phyloP scores from a whole-genome alignment of 2,797 vertebrate species.

The Scolopax bukidnonensis region DNA sequence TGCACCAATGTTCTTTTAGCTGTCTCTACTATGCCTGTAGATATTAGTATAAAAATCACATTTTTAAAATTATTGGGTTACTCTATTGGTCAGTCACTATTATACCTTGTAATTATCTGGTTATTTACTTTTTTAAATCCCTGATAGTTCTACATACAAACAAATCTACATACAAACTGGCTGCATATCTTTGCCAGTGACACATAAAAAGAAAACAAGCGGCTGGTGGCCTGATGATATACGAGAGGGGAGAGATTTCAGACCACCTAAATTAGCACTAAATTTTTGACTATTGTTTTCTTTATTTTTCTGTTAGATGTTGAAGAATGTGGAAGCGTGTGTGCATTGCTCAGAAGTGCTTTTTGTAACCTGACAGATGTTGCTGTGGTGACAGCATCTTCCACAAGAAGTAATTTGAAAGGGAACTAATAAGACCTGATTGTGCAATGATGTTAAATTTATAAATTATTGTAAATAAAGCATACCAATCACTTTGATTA shows the following conservation, averaged over 20 bases:
- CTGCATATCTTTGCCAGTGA: background rate
- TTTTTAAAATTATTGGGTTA: background rate
- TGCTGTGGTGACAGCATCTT: conserved; percentile 2
- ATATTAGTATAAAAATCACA: background rate
- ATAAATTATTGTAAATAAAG: background rate
- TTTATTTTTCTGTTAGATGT: background rate
- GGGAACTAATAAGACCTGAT: background rate
- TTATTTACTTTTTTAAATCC: background rate
- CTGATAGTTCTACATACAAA: background rate
- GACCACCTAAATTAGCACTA: background rate
- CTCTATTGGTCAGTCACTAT: background rate
- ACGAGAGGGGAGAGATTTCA: background rate
- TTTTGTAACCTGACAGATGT: background rate
- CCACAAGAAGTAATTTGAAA: background rate
- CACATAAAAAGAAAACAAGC: background rate
- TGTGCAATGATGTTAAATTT: background rate
- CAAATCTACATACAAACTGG: background rate
- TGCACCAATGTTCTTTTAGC: background rate
- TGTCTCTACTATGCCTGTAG: background rate
- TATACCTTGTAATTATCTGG: background rate
- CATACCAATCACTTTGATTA: conserved; percentile 29
- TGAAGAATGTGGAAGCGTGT: accelerated
- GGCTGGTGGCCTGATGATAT: background rate
- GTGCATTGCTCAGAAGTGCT: background rate
- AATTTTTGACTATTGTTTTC: background rate